Base-by-base conservation (phyloP, 2,797 vertebrate genomes). In the Dromococcyx pavoninus region DNA sequence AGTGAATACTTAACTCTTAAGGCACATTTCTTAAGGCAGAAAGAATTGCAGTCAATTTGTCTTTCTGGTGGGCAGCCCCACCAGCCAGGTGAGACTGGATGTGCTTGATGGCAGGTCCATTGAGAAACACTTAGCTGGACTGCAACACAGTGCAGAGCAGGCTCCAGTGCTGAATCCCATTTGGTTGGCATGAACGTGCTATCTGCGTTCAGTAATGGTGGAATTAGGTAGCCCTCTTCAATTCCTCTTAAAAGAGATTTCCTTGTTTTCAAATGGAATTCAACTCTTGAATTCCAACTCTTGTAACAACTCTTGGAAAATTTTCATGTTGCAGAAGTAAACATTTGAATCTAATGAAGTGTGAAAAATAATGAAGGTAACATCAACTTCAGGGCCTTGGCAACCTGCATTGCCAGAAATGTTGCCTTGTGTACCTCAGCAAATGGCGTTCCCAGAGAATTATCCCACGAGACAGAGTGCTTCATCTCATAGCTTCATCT, bases 321-420 rank as follows among this genome's bases (percentile, higher is more conserved):
- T 6, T 5, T 27, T 9, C 7, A 7, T 14, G 8, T 35, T 80
- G 32, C 58, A 78, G 76, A 44, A 76, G 17, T 11, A 60, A 93
- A 27, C 10, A 27, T 28, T 41, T 73, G 23, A 35, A 46, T 60
- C 27, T 85, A 37, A 61, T 81, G 33, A 41, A 65, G 18, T 13
- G 32, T 11, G n/a, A 17, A 23, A 61, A 62, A n/a, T n/a, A 41
- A 43, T 1, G 2, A 61, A 65, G 17, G 50, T 7, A 57, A 9
- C 7, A 13, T 13, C 7, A 10, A 7, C 4, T 7, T 3, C 0
- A 0, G 21, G n/a, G 27, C 18, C 17, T 81, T 5, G 0, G 18
- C 69, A 50, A 1, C 3, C 24, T 16, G 22, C 10, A 3, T 15
- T 2, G 5, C 8, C 48, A 53, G 60, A 25, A 70, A 10, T 17